A percentile compares a stretch with the other conserved stretches of the same genome.
phyloP scores from a whole-genome alignment of 2,888 invertebrate species.

The Acholoe squamosa region DNA sequence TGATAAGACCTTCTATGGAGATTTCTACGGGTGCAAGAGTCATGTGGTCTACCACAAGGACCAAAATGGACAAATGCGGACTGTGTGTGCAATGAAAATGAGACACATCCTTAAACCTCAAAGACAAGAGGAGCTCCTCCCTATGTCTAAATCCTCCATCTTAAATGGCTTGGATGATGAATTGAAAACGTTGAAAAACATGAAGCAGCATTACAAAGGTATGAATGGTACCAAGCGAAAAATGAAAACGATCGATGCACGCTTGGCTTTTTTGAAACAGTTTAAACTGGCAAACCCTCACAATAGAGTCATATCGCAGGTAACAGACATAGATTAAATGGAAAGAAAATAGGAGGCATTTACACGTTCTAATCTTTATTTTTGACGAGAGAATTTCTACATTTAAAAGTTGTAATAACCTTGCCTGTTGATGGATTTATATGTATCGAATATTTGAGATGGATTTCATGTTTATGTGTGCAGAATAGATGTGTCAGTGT shows the following conservation, averaged over 20 bases:
- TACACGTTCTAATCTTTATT: too few relatives aligned
- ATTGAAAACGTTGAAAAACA: constrained; percentile 58
- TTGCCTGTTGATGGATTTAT: too few relatives aligned
- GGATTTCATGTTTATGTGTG: too few relatives aligned
- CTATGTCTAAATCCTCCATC: neutral
- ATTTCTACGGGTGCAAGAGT: constrained; percentile 56
- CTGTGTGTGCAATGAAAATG: constrained; percentile 51
- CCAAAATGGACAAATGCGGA: neutral
- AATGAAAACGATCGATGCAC: neutral
- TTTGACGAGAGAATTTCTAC: too few relatives aligned
- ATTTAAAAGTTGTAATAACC: too few relatives aligned
- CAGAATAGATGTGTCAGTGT: too few relatives aligned
- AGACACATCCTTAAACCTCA: constrained; percentile 57
- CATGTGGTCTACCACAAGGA: constrained; percentile 52
- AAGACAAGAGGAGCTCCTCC: constrained; percentile 43
- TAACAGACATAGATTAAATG: neutral
- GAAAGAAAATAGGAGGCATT: neutral
- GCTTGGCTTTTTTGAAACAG: constrained; percentile 7
- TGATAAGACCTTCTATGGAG: constrained; percentile 47
- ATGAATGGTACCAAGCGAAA: constrained; percentile 50
- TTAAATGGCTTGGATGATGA: constrained; percentile 57
- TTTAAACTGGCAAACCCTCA: neutral
- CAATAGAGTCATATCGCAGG: neutral
- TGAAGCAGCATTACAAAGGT: constrained; percentile 32
- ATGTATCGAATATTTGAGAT: too few relatives aligned